A percentile compares a stretch with the other conserved stretches of the same genome.
These are phyloP conservation scores for Tokudaia muenninki DNA, from an alignment of 2,797 vertebrate genomes.

Conservation along the genomic window DNA sequence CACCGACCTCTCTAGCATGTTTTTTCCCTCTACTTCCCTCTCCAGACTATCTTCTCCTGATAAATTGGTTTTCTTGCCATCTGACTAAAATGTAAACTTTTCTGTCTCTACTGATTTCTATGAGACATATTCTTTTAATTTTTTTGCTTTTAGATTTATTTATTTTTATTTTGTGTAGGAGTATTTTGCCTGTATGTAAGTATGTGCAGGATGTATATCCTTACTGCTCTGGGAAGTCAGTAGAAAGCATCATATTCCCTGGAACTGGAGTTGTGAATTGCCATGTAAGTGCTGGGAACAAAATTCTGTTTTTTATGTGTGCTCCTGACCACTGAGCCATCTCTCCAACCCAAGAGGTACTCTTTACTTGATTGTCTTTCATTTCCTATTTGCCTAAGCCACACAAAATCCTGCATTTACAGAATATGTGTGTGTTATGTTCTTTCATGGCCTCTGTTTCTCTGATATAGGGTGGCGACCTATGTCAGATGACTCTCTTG, in stretches of 20 bases:
- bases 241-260: background rate
- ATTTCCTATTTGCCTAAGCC: background rate
- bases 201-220: background rate
- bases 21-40: background rate
- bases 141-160: background rate
- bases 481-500: background rate
- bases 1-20: background rate
- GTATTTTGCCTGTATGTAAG: background rate
- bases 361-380: background rate
- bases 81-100: background rate
- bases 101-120: constrained; percentile 24
- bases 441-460: background rate
- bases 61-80: background rate
- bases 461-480: background rate
- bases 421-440: background rate
- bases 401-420: background rate
- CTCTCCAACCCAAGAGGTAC: background rate
- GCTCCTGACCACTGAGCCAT: background rate
- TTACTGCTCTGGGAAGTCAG: background rate
- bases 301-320: background rate
- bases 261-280: background rate
- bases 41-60: background rate
- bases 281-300: background rate
- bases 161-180: background rate
- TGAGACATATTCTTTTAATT: background rate